These are phyloP conservation scores for Ptiloglossa arizonensis DNA, from an alignment of 1,140 invertebrate genomes.

Conservation along the genomic window DNA sequence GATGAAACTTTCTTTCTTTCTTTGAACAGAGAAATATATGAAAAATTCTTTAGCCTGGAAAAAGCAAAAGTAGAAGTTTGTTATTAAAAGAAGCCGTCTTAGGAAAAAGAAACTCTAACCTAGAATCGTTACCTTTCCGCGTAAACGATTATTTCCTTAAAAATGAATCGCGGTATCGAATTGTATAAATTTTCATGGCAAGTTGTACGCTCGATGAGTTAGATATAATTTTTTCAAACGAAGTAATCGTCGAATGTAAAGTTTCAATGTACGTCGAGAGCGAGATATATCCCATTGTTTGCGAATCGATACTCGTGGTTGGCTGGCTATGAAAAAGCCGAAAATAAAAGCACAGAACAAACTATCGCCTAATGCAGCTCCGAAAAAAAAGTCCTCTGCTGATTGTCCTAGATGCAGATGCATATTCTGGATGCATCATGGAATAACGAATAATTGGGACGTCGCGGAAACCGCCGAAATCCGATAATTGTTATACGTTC, in stretches of 20 bases:
- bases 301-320: neutral
- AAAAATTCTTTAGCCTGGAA: neutral
- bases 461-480: constrained; percentile 2
- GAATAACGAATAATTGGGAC: constrained; percentile 54
- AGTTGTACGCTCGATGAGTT: too few species aligned
- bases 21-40: neutral
- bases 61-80: constrained; percentile 10
- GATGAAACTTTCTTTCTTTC: neutral
- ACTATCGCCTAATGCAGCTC: neutral
- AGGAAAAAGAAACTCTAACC: too few species aligned
- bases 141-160: neutral
- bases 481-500: constrained; percentile 48
- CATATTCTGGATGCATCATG: constrained; percentile 5
- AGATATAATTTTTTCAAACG: neutral
- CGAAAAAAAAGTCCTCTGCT: constrained; percentile 10
- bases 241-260: neutral
- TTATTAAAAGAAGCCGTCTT: constrained; percentile 7
- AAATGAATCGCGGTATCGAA: too few species aligned
- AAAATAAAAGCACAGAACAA: constrained; percentile 3
- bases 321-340: too few species aligned
- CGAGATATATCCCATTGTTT: neutral
- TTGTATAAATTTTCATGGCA: too few species aligned
- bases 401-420: constrained; percentile 7
- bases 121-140: too few species aligned
- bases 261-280: neutral